phyloP scores from a whole-genome alignment of 2,113 vertebrate genomes.

The Anhinga anhinga region DNA sequence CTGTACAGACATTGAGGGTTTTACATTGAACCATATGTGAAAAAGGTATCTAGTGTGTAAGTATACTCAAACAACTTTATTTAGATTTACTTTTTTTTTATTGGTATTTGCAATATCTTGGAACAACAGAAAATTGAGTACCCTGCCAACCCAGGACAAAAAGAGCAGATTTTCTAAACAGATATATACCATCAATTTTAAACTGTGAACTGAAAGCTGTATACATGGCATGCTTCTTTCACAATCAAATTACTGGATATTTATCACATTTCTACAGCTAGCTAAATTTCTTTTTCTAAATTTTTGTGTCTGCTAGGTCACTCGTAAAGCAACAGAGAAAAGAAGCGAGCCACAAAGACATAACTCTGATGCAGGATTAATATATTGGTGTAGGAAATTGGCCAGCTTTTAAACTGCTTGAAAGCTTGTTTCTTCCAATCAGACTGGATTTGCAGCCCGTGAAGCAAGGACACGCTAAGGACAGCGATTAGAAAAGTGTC shows the following conservation, averaged over 20 bases:
- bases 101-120: not conserved
- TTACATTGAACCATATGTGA: not conserved
- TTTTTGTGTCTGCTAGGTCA: not conserved
- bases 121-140: not conserved
- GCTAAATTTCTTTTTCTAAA: not conserved
- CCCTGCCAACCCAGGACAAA: not conserved
- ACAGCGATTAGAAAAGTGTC: conserved; percentile 6
- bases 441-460: not conserved
- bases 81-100: not conserved
- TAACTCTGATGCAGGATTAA: not conserved
- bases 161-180: not conserved
- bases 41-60: not conserved
- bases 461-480: not conserved
- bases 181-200: not conserved
- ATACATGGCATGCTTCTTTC: not conserved
- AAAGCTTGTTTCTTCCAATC: not conserved
- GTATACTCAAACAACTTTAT: not conserved
- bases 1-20: not conserved
- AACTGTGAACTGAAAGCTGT: not conserved
- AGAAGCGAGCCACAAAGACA: not conserved
- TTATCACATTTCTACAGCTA: not conserved
- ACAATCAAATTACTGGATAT: not conserved
- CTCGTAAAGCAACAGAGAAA: not conserved
- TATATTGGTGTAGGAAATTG: not conserved
- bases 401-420: not conserved